phyloP scores from a whole-genome alignment of 2,113 vertebrate species.

The Mormoops blainvillei region DNA sequence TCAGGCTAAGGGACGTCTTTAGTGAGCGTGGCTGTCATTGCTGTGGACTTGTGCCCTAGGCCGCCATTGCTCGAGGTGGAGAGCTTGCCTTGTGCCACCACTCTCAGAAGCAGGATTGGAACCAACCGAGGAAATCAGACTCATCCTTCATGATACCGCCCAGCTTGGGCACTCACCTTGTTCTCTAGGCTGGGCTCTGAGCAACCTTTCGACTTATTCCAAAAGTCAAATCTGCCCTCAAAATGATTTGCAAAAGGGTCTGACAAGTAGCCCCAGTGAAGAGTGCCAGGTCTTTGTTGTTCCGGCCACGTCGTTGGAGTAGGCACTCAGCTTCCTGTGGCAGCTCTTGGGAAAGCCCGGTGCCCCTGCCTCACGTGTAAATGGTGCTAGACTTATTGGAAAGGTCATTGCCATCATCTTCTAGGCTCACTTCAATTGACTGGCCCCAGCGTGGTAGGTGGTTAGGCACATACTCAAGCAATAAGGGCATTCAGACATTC shows the following conservation, averaged over 20 bases:
- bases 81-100: not conserved
- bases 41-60: not conserved
- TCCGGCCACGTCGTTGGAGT: not conserved
- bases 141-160: not conserved
- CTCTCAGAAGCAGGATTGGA: not conserved
- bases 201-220: not conserved
- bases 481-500: not conserved
- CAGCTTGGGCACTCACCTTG: not conserved
- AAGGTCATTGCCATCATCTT: not conserved
- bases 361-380: not conserved
- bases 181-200: not conserved
- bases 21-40: not conserved
- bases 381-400: not conserved
- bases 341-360: not conserved
- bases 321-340: not conserved
- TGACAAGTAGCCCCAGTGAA: not conserved
- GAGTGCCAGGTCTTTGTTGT: not conserved
- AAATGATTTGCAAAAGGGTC: not conserved
- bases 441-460: not conserved
- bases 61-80: not conserved
- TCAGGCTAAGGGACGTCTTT: not conserved
- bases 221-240: not conserved
- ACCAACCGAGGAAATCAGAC: not conserved
- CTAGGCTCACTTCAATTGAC: not conserved
- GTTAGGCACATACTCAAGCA: not conserved